These are phyloP conservation scores for Bolinopsis microptera DNA, from an alignment of 37 sponge, comb jelly and placozoan genomes.

Conservation along the genomic window DNA sequence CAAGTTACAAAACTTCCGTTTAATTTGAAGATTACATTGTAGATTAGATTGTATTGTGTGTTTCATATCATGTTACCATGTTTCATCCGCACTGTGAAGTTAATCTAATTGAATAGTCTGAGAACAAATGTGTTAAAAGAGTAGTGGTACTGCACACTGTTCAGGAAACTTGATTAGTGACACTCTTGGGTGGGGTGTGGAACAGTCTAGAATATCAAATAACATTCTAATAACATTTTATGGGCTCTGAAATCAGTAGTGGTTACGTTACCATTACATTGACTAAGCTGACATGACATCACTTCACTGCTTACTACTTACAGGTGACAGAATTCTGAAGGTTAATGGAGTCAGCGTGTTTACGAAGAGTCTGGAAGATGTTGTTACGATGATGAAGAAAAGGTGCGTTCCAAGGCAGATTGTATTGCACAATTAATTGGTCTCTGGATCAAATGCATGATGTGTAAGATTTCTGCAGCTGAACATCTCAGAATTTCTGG, in stretches of 20 bases:
- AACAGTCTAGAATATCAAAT: neutral
- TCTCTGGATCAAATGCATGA: neutral
- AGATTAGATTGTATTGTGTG: no score
- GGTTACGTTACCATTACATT: neutral
- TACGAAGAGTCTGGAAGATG: neutral
- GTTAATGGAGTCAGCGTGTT: slow-evolving; percentile 16
- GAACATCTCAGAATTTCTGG: neutral
- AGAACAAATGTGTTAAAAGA: no score
- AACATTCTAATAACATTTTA: neutral
- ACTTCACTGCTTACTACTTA: neutral
- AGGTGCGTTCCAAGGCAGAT: neutral
- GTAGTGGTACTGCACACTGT: neutral
- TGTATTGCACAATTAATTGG: neutral
- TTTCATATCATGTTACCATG: neutral
- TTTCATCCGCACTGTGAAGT: neutral
- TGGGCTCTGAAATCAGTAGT: neutral
- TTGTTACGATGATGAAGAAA: neutral
- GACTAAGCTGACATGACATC: neutral
- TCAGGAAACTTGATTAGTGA: neutral
- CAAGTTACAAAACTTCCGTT: no score
- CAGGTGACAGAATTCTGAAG: slow-evolving; percentile 48
- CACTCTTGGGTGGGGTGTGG: neutral
- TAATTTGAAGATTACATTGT: no score
- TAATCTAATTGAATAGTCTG: neutral
- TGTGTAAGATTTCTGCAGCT: neutral